Percentiles rank a stretch among this genome's conserved stretches.
These are phyloP conservation scores for Gymnopithys bicolor DNA, from an alignment of 2,797 vertebrate species.

Conservation along the genomic window DNA sequence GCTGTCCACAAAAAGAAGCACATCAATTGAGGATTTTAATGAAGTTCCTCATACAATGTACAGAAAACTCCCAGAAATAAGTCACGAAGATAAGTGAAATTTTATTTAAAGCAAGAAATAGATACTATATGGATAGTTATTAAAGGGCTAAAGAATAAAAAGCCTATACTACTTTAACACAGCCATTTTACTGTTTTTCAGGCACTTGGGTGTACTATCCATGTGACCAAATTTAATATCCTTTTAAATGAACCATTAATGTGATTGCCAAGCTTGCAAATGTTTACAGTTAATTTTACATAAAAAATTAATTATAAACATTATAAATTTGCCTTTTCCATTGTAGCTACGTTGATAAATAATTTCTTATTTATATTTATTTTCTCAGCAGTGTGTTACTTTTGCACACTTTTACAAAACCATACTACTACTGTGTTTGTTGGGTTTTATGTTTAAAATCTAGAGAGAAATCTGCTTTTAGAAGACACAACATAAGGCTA, in stretches of 20 bases:
- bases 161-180: slow-evolving; percentile 23
- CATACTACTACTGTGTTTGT: slow-evolving; percentile 78
- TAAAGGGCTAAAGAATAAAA: slow-evolving; percentile 77
- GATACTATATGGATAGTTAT: slow-evolving; percentile 56
- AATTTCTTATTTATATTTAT: slow-evolving; percentile 71
- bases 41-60: slow-evolving; percentile 8
- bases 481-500: slow-evolving; percentile 58
- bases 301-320: slow-evolving; percentile 47
- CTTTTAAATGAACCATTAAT: slow-evolving; percentile 14
- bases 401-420: slow-evolving; percentile 76
- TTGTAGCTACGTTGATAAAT: slow-evolving; percentile 23
- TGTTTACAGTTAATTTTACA: slow-evolving; percentile 54
- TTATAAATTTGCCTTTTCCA: slow-evolving; percentile 26
- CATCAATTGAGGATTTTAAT: not conserved
- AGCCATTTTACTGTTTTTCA: slow-evolving; percentile 30
- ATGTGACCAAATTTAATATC: slow-evolving; percentile 13
- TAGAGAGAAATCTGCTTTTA: slow-evolving; percentile 66
- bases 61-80: slow-evolving; percentile 28
- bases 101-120: slow-evolving; percentile 48
- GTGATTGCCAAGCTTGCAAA: slow-evolving; percentile 8
- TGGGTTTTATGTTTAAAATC: slow-evolving; percentile 65
- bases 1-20: slow-evolving; percentile 25
- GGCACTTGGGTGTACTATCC: slow-evolving; percentile 21
- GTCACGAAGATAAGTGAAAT: not conserved
- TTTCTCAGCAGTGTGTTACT: slow-evolving; percentile 74